These are phyloP conservation scores for Drosophila willistoni DNA, from an alignment of 1,140 invertebrate genomes.

Conservation along the genomic window DNA sequence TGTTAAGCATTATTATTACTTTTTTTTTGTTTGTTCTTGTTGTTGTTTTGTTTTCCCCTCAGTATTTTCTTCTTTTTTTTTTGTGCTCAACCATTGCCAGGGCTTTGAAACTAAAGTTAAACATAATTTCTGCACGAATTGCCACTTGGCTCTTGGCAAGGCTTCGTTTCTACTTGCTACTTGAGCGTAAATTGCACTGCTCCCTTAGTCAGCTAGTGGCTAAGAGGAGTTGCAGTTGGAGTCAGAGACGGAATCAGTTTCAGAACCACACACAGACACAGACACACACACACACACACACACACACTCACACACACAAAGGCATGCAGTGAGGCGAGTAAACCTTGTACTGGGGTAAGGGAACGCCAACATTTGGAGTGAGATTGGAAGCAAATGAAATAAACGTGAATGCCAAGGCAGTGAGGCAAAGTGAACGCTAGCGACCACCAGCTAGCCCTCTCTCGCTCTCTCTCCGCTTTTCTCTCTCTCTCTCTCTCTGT, in stretches of 20 bases:
- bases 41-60: not conserved
- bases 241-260: constrained; percentile 35
- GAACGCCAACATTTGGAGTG: constrained; percentile 13
- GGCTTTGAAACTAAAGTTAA: constrained; percentile 78
- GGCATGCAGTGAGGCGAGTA: constrained; percentile 60
- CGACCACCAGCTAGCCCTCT: constrained; percentile 3
- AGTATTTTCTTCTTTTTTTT: not conserved
- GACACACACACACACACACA: not conserved
- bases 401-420: constrained; percentile 61
- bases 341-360: constrained; percentile 33
- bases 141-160: constrained; percentile 61
- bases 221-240: constrained; percentile 39
- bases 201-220: constrained; percentile 13
- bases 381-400: constrained; percentile 56
- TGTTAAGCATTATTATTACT: constrained; percentile 33
- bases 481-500: not conserved
- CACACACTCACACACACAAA: constrained; percentile 51
- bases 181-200: constrained; percentile 75
- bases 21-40: constrained; percentile 18
- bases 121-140: constrained; percentile 79
- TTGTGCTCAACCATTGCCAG: constrained; percentile 28
- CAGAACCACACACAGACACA: constrained; percentile 19
- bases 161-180: constrained; percentile 46
- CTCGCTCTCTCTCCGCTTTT: not conserved
- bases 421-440: constrained; percentile 21